Percentiles rank a stretch among this genome's conserved stretches.
Evolutionary conservation across 2,888 invertebrate species (phyloP).

Genomic region (Amblyteles armatorius): DNA sequence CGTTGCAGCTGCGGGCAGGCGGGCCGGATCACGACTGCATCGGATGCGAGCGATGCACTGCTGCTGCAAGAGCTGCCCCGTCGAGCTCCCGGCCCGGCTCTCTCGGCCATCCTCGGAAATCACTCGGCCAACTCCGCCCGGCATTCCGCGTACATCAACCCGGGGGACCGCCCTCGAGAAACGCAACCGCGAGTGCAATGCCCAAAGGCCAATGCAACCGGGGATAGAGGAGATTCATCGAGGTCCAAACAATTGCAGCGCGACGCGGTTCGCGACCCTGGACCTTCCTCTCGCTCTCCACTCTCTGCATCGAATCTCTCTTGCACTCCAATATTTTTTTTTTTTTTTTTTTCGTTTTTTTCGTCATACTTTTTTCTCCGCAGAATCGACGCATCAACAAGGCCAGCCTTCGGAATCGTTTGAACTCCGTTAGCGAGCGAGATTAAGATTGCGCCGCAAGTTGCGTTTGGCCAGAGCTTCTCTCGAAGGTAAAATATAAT

Average conservation of each 20-base stretch:
- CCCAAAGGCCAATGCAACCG: constrained; percentile 73
- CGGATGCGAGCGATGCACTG: constrained; percentile 57
- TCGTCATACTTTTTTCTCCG: not conserved
- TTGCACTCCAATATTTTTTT: constrained; percentile 22
- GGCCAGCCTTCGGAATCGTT: not conserved
- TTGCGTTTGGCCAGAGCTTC: too few species aligned
- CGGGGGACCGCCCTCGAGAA: constrained; percentile 79
- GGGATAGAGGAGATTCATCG: constrained; percentile 57
- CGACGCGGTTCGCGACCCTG: constrained; percentile 67
- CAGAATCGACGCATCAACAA: not conserved
- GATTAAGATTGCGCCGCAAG: too few species aligned
- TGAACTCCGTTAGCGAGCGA: not conserved
- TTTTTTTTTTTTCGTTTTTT: constrained; percentile 21
- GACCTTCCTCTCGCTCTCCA: constrained; percentile 61
- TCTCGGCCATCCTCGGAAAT: constrained; percentile 58
- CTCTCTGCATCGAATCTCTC: constrained; percentile 51
- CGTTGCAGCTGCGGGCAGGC: constrained; percentile 80
- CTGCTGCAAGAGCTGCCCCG: constrained; percentile 46
- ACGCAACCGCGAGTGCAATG: constrained; percentile 79
- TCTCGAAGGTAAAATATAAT: too few species aligned
- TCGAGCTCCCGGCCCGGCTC: constrained; percentile 29
- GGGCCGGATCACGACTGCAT: constrained; percentile 66
- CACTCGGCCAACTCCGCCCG: constrained; percentile 63
- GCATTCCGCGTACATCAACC: constrained; percentile 82
- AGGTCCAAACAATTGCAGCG: constrained; percentile 63